Evolutionary conservation across 2,888 invertebrate species (phyloP).

Genomic region (Cantharis lateralis): DNA sequence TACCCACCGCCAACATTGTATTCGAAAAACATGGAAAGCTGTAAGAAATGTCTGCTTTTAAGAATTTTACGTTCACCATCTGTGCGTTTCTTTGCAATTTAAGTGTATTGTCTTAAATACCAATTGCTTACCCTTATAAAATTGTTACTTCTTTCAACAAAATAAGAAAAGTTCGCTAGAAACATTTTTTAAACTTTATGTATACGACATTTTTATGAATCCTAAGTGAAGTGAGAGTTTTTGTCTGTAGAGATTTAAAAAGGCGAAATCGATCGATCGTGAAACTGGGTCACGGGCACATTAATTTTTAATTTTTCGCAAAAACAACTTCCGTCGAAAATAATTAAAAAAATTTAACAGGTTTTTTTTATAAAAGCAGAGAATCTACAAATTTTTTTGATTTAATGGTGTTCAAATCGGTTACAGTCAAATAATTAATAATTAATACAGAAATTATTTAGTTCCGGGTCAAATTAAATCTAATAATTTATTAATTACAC

Average conservation of each 20-base stretch:
- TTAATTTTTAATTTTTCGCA: too few species aligned
- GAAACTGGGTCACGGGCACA: too few species aligned
- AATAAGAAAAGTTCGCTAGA: neutral
- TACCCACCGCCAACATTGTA: neutral
- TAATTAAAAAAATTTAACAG: too few species aligned
- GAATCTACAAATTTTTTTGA: too few species aligned
- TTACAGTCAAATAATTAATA: too few species aligned
- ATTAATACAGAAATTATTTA: too few species aligned
- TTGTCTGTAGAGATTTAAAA: neutral
- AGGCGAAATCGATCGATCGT: neutral
- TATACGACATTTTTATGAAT: neutral
- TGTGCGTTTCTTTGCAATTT: conserved; percentile 15
- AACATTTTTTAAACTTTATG: neutral
- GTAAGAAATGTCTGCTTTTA: conserved; percentile 15
- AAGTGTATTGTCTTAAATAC: neutral
- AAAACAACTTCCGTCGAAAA: too few species aligned
- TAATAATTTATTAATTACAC: too few species aligned
- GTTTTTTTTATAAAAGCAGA: too few species aligned
- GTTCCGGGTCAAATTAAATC: too few species aligned
- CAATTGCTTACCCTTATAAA: neutral
- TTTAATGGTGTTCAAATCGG: too few species aligned
- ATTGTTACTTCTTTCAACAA: neutral
- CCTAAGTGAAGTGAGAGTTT: too few species aligned
- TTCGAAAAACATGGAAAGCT: neutral
- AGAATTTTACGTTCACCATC: conserved; percentile 17